Evolutionary conservation across 2,797 vertebrate genomes (phyloP).

Genomic region (Stomatorhinus walkeri): DNA sequence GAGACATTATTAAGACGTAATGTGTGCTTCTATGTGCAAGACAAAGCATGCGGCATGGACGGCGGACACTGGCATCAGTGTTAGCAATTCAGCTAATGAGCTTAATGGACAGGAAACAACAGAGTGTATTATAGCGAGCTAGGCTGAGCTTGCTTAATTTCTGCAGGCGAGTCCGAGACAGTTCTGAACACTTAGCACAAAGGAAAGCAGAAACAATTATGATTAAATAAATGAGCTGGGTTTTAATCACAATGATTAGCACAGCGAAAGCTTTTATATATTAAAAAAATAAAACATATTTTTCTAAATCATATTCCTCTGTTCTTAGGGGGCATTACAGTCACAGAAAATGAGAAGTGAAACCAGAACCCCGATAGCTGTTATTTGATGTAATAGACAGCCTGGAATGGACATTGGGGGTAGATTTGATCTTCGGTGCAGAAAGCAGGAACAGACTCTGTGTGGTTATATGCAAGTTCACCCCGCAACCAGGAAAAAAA

Average conservation of each 20-base stretch:
- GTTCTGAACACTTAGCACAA: slow-evolving; percentile 30
- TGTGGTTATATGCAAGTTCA: neutral
- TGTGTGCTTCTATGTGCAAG: slow-evolving; percentile 5
- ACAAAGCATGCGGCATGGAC: neutral
- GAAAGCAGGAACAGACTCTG: neutral
- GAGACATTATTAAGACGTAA: neutral
- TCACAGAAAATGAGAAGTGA: slow-evolving; percentile 8
- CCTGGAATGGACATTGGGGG: slow-evolving; percentile 17
- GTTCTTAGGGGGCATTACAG: slow-evolving; percentile 30
- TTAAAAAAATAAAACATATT: slow-evolving; percentile 25
- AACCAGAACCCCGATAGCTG: slow-evolving; percentile 3
- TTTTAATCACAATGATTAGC: slow-evolving; percentile 39
- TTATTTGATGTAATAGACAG: slow-evolving; percentile 25
- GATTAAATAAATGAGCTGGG: slow-evolving; percentile 30
- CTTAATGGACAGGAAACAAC: slow-evolving; percentile 25
- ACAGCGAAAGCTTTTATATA: slow-evolving; percentile 27
- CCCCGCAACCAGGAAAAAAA: neutral
- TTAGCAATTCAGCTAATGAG: slow-evolving; percentile 10
- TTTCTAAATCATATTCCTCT: slow-evolving; percentile 37
- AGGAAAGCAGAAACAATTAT: slow-evolving; percentile 22
- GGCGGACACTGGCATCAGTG: neutral
- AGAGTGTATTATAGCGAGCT: slow-evolving; percentile 36
- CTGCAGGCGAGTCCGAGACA: slow-evolving; percentile 30
- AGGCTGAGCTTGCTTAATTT: slow-evolving; percentile 37
- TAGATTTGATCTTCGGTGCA: slow-evolving; percentile 34